Evolutionary conservation across 2,888 invertebrate genomes (phyloP).

Genomic region (Luperina testacea): DNA sequence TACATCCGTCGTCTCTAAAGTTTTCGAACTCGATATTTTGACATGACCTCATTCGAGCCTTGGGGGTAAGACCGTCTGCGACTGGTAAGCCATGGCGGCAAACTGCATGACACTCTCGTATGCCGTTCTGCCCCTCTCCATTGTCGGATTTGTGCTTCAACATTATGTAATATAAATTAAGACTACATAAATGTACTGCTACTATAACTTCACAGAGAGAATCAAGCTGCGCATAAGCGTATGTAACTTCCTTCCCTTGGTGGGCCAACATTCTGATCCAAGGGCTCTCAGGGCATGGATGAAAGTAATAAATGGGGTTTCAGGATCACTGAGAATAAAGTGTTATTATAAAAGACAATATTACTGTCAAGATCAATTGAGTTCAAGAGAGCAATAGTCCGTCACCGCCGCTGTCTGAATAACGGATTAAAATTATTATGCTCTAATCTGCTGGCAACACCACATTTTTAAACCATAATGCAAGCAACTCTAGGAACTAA

Average conservation of each 20-base stretch:
- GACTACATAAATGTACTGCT: neutral
- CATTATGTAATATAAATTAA: neutral
- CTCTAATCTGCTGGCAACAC: conserved; percentile 13
- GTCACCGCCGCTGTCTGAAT: neutral
- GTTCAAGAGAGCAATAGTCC: neutral
- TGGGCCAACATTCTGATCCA: neutral
- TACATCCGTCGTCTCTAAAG: neutral
- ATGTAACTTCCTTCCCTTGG: neutral
- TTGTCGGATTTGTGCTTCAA: too few relatives aligned
- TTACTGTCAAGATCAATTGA: neutral
- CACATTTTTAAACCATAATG: conserved; percentile 2
- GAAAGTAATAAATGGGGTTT: neutral
- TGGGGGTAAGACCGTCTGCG: neutral
- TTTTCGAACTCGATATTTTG: neutral
- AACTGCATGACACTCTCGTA: neutral
- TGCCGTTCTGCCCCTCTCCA: neutral
- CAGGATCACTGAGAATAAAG: neutral
- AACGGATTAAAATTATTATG: neutral
- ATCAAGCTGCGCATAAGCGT: too few relatives aligned
- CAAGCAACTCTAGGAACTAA: conserved; percentile 7
- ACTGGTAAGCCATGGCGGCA: neutral
- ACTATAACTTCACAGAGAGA: neutral
- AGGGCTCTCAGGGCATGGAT: too few relatives aligned
- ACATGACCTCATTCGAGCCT: neutral
- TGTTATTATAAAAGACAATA: too few relatives aligned